Percentiles rank a stretch among this genome's conserved stretches.
Conservation (phyloP, 2,113 vertebrate genomes). For the Dryoscopus gambensis region DNA sequence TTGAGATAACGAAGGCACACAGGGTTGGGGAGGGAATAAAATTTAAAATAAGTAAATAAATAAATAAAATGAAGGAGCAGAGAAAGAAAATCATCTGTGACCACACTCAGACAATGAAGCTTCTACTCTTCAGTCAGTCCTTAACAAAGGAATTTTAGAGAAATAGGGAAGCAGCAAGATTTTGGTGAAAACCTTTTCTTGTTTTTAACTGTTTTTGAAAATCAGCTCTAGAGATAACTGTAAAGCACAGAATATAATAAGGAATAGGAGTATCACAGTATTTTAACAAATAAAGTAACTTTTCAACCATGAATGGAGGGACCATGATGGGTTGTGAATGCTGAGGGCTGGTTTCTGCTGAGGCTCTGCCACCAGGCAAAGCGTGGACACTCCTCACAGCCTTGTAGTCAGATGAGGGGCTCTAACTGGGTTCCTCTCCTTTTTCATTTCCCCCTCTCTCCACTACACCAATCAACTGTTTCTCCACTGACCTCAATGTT, state of each 20-base stretch:
- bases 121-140: background rate
- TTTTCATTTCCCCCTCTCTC: constrained; percentile 33
- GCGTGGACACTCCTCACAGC: background rate
- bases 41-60: background rate
- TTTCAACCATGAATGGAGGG: background rate
- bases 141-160: background rate
- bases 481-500: constrained; percentile 50
- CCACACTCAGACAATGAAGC: background rate
- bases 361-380: background rate
- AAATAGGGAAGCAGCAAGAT: background rate
- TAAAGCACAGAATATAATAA: background rate
- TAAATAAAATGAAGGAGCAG: background rate
- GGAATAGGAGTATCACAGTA: background rate
- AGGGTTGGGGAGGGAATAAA: background rate
- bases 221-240: background rate
- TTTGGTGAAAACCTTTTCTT: background rate
- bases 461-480: constrained; percentile 39
- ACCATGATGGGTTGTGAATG: accelerated
- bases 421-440: background rate
- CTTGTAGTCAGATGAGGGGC: background rate
- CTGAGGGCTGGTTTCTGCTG: background rate
- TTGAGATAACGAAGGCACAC: background rate
- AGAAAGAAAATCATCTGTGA: background rate
- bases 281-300: background rate
- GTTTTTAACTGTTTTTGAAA: background rate